Base-by-base conservation (phyloP, 2,888 invertebrate genomes). In the Drosophila demipolita region DNA sequence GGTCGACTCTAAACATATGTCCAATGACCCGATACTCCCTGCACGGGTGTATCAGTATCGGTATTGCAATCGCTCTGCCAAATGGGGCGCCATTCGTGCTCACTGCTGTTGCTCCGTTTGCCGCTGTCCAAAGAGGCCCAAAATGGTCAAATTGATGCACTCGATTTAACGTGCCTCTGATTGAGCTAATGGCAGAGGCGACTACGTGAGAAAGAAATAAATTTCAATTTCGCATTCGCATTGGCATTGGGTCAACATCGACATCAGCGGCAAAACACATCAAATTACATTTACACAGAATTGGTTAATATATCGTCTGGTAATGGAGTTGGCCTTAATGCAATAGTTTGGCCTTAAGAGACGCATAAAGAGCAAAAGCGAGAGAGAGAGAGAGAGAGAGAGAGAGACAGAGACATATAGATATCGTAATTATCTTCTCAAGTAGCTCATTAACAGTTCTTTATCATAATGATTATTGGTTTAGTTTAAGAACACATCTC, bases 131-230 rank as follows among this genome's bases (percentile, higher is more conserved):
- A 40, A 48, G 32, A 66, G 68, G 69, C 71, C 68, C 77, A 87
- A 87, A 87, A 87, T 83, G 87, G 75, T 65, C 71, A 87, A 90
- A 90, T 90, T 89, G 90, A 79, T 87, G 87, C 80, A 79, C 69
- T 85, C 90, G 90, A 90, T 87, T 89, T 82, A 88, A 88, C 83
- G 82, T 88, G 80, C 70, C 80, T 87, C 76, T 88, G 89, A 90
- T 90, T 85, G 90, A 83, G 80, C 89, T 88, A 90, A 90, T 90
- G 89, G 85, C 90, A 26, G 57, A 76, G 84, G 77, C 81, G 89
- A 90, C 89, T 91, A 91, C 92, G 92, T 91, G 92, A 92, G 92
- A 92, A 92, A 91, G 91, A 92, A 92, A 91, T 90, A 88, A 91
- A 91, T 91, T 92, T 92, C 89, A 89, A 91, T 89, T 91, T 91